Percentiles rank a stretch among this genome's conserved stretches.
These are phyloP conservation scores for Hesperophylax magnus DNA, from an alignment of 1,140 invertebrate genomes.

Conservation along the genomic window DNA sequence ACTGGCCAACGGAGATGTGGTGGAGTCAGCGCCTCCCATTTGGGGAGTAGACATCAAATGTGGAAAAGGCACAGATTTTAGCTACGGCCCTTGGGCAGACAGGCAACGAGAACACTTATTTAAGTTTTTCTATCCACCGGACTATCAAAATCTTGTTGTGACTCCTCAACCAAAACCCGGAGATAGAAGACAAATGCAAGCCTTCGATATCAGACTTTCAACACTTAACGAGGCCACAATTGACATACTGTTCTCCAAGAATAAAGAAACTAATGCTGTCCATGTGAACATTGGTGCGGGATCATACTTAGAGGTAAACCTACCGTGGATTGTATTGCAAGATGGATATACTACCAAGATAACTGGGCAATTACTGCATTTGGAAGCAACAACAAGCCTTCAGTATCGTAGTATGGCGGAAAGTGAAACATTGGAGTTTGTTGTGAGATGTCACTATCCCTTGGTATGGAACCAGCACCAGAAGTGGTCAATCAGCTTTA, in stretches of 20 bases:
- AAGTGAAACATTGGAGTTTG: slow-evolving; percentile 96
- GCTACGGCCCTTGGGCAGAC: slow-evolving; percentile 98
- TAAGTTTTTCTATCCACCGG: slow-evolving; percentile 96
- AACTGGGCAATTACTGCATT: slow-evolving; percentile 91
- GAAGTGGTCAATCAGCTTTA: slow-evolving; percentile 90
- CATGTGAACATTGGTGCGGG: slow-evolving; percentile 95
- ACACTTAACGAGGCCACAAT: slow-evolving; percentile 94
- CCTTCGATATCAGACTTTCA: slow-evolving; percentile 93
- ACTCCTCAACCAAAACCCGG: slow-evolving; percentile 87
- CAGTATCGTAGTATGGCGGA: slow-evolving; percentile 92
- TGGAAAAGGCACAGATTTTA: slow-evolving; percentile 96
- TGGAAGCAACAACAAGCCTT: slow-evolving; percentile 95
- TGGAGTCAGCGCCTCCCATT: slow-evolving; percentile 91
- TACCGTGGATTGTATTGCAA: slow-evolving; percentile 91
- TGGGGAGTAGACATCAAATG: slow-evolving; percentile 97
- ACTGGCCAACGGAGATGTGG: slow-evolving; percentile 93
- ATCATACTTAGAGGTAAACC: slow-evolving; percentile 95
- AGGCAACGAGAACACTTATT: slow-evolving; percentile 95
- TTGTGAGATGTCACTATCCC: slow-evolving; percentile 89
- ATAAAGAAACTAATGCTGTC: slow-evolving; percentile 96
- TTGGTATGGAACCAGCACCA: slow-evolving; percentile 96
- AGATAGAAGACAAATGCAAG: slow-evolving; percentile 88
- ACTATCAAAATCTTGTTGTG: slow-evolving; percentile 84
- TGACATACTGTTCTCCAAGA: slow-evolving; percentile 96
- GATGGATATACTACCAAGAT: slow-evolving; percentile 92